Conservation (phyloP, 2,113 vertebrate genomes). For the Spheniscus mendiculus region DNA sequence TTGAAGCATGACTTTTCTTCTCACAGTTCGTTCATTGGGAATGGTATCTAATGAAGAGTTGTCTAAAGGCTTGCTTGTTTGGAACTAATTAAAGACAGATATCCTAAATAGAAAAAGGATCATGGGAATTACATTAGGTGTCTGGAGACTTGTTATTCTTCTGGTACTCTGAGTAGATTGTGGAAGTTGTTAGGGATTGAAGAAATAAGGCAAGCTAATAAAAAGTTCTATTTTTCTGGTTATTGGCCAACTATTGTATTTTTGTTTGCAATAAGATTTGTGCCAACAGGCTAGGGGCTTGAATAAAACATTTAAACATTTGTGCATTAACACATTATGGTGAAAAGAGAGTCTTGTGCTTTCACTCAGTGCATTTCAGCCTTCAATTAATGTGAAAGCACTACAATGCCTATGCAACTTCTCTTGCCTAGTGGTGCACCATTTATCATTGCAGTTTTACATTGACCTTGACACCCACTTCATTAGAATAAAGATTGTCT, state of each 20-base stretch:
- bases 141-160: constrained; percentile 72
- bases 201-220: constrained; percentile 67
- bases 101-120: constrained; percentile 79
- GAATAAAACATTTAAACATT: constrained; percentile 78
- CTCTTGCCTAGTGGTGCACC: constrained; percentile 83
- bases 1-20: constrained; percentile 65
- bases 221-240: constrained; percentile 67
- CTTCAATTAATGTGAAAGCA: constrained; percentile 89
- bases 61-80: constrained; percentile 75
- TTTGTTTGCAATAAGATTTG: constrained; percentile 78
- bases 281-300: constrained; percentile 74
- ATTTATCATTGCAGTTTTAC: constrained; percentile 93
- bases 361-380: constrained; percentile 82
- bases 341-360: constrained; percentile 83
- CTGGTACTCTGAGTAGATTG: constrained; percentile 69
- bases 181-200: constrained; percentile 67
- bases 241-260: constrained; percentile 69
- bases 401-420: constrained; percentile 84
- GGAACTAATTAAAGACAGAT: constrained; percentile 82
- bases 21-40: constrained; percentile 65
- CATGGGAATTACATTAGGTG: constrained; percentile 78
- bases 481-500: constrained; percentile 99
- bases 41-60: constrained; percentile 72
- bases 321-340: constrained; percentile 79
- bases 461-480: constrained; percentile 98